A percentile compares a stretch with the other conserved stretches of the same genome.
Evolutionary conservation across 2,113 vertebrate genomes (phyloP).

Genomic region (Cebus imitator): DNA sequence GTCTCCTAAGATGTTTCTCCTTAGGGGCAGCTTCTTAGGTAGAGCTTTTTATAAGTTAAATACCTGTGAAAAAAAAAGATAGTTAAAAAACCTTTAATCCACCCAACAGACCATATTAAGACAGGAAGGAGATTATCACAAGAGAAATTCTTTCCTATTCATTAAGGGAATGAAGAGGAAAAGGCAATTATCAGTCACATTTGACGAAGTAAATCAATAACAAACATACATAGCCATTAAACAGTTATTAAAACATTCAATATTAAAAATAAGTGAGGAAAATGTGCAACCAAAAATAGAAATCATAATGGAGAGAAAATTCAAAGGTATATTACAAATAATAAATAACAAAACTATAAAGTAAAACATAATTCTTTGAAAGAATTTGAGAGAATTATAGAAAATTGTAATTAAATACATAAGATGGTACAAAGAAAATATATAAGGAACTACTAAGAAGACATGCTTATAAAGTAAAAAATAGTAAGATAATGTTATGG

Average conservation of each 20-base stretch:
- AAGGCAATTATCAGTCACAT: background rate
- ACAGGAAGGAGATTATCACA: background rate
- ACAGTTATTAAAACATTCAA: background rate
- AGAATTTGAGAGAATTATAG: background rate
- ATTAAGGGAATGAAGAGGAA: background rate
- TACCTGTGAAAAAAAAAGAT: background rate
- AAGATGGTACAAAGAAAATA: background rate
- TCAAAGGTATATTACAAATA: background rate
- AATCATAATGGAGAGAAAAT: background rate
- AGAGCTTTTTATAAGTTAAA: background rate
- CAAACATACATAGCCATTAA: background rate
- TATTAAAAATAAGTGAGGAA: background rate
- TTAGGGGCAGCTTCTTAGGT: background rate
- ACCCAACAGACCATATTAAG: background rate
- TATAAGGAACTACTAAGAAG: background rate
- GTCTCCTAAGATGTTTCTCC: background rate
- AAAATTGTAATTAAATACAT: background rate
- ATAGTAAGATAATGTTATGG: background rate
- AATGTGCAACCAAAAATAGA: background rate
- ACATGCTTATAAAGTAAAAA: too few species aligned
- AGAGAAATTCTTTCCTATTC: background rate
- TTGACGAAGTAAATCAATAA: background rate
- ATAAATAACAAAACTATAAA: background rate
- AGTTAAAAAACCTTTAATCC: background rate
- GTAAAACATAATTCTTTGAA: background rate